phyloP scores from a whole-genome alignment of 2,113 vertebrate genomes.

The Chunga burmeisteri region DNA sequence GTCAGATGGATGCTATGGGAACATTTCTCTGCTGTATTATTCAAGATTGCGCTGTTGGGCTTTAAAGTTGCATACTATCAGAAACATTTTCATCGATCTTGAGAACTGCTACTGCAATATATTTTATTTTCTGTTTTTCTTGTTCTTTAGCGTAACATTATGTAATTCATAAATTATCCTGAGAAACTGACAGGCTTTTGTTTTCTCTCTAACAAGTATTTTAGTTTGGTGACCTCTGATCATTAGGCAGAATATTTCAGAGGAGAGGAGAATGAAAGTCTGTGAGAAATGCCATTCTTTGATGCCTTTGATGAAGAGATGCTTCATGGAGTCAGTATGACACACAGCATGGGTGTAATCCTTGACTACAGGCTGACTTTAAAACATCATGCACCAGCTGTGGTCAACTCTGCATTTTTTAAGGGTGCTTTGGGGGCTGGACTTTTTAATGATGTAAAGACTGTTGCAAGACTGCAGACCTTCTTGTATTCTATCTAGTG shows the following conservation, averaged over 20 bases:
- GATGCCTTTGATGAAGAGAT: conserved; percentile 1
- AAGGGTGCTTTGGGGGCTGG: background rate
- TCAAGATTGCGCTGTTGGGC: background rate
- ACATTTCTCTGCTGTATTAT: background rate
- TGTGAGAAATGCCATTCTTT: conserved; percentile 9
- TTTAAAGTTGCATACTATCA: background rate
- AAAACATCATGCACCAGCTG: background rate
- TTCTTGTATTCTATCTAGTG: background rate
- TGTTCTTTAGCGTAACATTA: background rate
- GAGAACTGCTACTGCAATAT: background rate
- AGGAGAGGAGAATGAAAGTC: background rate
- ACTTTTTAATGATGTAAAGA: background rate
- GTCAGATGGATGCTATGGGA: background rate
- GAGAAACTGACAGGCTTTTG: background rate
- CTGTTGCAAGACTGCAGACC: background rate
- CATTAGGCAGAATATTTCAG: conserved; percentile 21
- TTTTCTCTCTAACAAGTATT: background rate
- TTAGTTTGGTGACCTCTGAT: background rate
- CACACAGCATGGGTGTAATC: background rate
- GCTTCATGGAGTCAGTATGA: background rate
- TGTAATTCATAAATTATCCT: background rate
- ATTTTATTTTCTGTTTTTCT: background rate
- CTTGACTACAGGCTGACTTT: background rate
- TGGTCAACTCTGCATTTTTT: background rate
- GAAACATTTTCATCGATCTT: background rate